Evolutionary conservation across 2,888 invertebrate species (phyloP).

Genomic region (Schizotus pectinicornis): DNA sequence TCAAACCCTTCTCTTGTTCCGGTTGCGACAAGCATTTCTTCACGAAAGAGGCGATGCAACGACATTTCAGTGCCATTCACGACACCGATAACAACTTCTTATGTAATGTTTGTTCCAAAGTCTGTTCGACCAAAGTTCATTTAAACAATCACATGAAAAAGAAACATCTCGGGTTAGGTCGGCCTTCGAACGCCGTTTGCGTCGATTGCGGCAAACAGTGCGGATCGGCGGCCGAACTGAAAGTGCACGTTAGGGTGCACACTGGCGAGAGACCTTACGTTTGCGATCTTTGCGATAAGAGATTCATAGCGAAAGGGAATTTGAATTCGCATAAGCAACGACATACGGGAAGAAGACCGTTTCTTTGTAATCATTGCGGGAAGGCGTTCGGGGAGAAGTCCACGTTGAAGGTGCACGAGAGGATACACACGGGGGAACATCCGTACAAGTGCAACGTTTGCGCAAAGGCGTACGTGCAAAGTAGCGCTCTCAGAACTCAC

Average conservation of each 20-base stretch:
- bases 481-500: slow-evolving; percentile 38
- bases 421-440: slow-evolving; percentile 42
- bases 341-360: slow-evolving; percentile 38
- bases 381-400: slow-evolving; percentile 41
- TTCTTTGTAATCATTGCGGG: slow-evolving; percentile 39
- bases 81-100: slow-evolving; percentile 40
- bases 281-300: slow-evolving; percentile 42
- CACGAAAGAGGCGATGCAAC: slow-evolving; percentile 41
- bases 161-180: slow-evolving; percentile 37
- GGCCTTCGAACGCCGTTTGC: slow-evolving; percentile 38
- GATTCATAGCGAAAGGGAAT: slow-evolving; percentile 42
- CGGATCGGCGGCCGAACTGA: slow-evolving; percentile 39
- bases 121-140: slow-evolving; percentile 42
- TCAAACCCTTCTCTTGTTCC: slow-evolving; percentile 48
- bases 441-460: slow-evolving; percentile 39
- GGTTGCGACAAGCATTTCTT: slow-evolving; percentile 39
- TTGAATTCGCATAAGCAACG: slow-evolving; percentile 41
- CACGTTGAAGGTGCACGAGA: slow-evolving; percentile 40
- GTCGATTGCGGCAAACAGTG: slow-evolving; percentile 40
- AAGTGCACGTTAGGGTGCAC: slow-evolving; percentile 39
- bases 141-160: slow-evolving; percentile 41
- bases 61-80: slow-evolving; percentile 41
- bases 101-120: slow-evolving; percentile 40
- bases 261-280: slow-evolving; percentile 41
- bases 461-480: slow-evolving; percentile 39